phyloP scores from a whole-genome alignment of 2,888 invertebrate genomes.

The Adela reaumurella region DNA sequence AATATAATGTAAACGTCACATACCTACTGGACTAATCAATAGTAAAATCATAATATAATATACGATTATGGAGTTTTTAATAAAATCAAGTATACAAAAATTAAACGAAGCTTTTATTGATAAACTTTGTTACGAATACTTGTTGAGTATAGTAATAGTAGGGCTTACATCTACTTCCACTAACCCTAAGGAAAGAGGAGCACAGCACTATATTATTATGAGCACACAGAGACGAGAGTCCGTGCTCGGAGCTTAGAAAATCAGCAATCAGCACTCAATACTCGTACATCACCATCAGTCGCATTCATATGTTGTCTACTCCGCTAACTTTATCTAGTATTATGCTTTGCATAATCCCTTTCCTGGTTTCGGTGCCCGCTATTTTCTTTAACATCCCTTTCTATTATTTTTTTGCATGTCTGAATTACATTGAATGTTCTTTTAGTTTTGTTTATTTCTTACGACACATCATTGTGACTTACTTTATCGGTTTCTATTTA shows the following conservation, averaged over 20 bases:
- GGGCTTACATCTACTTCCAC: no score
- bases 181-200: neutral
- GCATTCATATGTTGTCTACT: neutral
- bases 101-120: conserved; percentile 4
- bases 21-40: neutral
- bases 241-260: no score
- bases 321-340: neutral
- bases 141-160: neutral
- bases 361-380: neutral
- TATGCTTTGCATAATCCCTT: neutral
- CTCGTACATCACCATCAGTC: neutral
- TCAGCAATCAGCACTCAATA: neutral
- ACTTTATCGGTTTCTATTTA: conserved; percentile 4
- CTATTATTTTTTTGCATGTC: neutral
- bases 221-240: no score
- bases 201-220: no score
- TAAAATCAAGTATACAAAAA: conserved; percentile 53
- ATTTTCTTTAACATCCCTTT: neutral
- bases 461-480: neutral
- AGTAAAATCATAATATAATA: conserved; percentile 49
- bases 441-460: conserved; percentile 13
- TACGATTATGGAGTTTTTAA: conserved; percentile 58
- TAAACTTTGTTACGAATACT: neutral
- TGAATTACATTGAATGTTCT: neutral
- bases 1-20: neutral